Base-by-base conservation (phyloP, 1,140 invertebrate genomes). In the Hyposmocoma kahamanoa region DNA sequence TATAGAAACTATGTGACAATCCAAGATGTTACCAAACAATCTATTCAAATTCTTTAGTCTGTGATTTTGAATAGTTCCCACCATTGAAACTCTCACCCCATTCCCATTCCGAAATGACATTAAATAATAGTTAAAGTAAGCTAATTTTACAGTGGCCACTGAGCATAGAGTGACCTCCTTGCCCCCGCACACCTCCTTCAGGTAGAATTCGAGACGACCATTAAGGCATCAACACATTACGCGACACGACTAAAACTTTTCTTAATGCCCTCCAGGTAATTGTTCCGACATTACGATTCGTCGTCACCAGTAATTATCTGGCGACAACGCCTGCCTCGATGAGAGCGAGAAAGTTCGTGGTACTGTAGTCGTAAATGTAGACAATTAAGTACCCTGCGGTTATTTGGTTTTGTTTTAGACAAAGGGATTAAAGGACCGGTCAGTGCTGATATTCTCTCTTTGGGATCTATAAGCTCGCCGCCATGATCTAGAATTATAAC, bases 61-160 rank as follows among this genome's bases (percentile, higher is more conserved):
- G 61, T 56, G 47, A 34, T 47, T 56, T 50, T 42, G 43, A 20
- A 11, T 47, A 42, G 47, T 67, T 71, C 67, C 59, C 67, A 71
- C 67, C 65, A 62, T 65, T 59, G 57, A 57, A 28, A 42, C 34
- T 47, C 53, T 67, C 56, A 49, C 61, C 53, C 50, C 49, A 54
- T 67, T 65, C 59, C 61, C 67, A 71, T 62, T 56, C 48, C 50
- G 51, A 62, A 66, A 67, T 51, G 67, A 63, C 68, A 67, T 71
- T 71, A 67, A 71, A 71, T 65, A 67, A 67, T 71, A 58, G 68
- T 67, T 67, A 71, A 62, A 71, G 61, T 58, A 55, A 71, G 57
- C 62, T 71, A 71, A 71, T 68, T 67, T 66, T 60, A 61, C 58
- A 58, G 54, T 52, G 41, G 45, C 50, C 52, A 45, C 54, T 67